A percentile compares a stretch with the other conserved stretches of the same genome.
phyloP scores from a whole-genome alignment of 2,797 vertebrate genomes.

The Eulemur mongoz region DNA sequence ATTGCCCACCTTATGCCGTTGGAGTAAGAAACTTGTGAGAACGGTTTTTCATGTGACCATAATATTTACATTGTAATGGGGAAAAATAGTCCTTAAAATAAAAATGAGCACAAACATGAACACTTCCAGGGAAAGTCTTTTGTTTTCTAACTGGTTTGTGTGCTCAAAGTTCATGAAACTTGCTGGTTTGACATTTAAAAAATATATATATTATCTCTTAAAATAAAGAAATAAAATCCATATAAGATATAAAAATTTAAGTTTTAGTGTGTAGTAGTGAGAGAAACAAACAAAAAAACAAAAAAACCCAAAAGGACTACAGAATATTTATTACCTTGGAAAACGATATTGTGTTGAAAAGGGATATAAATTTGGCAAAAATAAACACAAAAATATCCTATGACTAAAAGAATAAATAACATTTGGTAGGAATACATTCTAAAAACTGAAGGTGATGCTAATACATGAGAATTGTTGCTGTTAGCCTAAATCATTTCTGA shows the following conservation, averaged over 20 bases:
- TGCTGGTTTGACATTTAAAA: background rate
- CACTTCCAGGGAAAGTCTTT: background rate
- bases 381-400: background rate
- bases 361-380: background rate
- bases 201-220: background rate
- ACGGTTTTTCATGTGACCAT: background rate
- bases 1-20: background rate
- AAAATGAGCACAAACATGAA: background rate
- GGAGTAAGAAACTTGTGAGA: background rate
- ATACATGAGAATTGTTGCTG: background rate
- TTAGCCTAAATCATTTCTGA: background rate
- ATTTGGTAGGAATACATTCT: background rate
- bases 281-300: background rate
- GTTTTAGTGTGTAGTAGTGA: background rate
- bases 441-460: background rate
- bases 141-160: background rate
- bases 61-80: background rate
- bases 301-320: background rate
- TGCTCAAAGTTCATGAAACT: background rate
- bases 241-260: background rate
- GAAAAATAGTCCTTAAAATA: background rate
- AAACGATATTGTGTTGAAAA: background rate
- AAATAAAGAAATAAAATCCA: background rate
- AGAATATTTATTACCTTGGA: background rate
- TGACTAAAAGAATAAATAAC: background rate